A percentile compares a stretch with the other conserved stretches of the same genome.
These are phyloP conservation scores for Limnephilus rhombicus DNA, from an alignment of 2,888 invertebrate species.

Conservation along the genomic window DNA sequence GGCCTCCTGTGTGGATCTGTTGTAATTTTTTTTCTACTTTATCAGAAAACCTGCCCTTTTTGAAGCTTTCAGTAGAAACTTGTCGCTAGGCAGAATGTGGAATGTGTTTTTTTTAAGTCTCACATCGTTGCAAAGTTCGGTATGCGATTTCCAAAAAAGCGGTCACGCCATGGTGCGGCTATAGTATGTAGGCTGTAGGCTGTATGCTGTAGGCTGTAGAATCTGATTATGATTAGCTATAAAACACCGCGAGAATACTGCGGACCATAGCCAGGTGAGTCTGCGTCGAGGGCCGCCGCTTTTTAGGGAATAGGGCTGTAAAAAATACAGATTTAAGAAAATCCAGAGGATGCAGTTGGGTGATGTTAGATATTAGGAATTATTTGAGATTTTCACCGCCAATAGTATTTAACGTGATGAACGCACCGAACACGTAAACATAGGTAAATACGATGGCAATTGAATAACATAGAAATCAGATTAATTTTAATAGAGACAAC, in stretches of 20 bases:
- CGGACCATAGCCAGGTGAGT: neutral
- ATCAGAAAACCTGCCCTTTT: neutral
- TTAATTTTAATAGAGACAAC: too few species aligned
- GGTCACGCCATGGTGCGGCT: neutral
- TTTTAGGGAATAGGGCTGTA: neutral
- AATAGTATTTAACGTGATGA: too few species aligned
- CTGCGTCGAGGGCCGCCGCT: neutral
- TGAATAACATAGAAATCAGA: too few species aligned
- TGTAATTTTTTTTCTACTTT: too few species aligned
- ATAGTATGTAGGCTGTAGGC: neutral
- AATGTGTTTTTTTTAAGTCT: neutral
- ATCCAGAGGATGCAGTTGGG: neutral
- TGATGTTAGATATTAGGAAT: neutral
- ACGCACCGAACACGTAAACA: too few species aligned
- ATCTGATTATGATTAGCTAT: slow-evolving; percentile 1
- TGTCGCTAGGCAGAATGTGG: neutral
- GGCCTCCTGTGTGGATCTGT: too few species aligned
- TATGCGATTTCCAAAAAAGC: neutral
- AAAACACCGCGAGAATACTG: neutral
- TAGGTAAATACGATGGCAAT: too few species aligned
- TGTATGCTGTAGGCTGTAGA: neutral
- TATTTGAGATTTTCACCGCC: too few species aligned
- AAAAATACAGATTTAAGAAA: neutral
- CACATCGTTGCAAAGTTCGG: neutral
- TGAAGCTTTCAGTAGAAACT: neutral